A percentile compares a stretch with the other conserved stretches of the same genome.
These are phyloP conservation scores for Zaprionus africanus DNA, from an alignment of 1,140 invertebrate species.

Conservation along the genomic window DNA sequence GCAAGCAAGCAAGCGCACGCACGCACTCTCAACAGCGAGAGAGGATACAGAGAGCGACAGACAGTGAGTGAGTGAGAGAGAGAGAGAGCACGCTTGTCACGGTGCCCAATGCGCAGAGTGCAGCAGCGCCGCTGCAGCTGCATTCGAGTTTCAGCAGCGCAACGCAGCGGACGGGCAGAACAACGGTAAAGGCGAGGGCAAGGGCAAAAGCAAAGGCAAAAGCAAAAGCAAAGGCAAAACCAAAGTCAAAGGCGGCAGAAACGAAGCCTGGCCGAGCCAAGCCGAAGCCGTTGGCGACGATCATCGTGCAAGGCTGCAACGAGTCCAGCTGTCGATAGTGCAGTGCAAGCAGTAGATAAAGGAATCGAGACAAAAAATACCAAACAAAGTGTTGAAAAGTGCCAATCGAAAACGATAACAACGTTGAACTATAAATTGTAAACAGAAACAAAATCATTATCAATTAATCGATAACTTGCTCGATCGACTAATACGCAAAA, in stretches of 20 bases:
- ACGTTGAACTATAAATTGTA: conserved; percentile 8
- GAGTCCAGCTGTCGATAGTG: not conserved
- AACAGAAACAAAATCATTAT: not conserved
- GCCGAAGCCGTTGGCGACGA: not conserved
- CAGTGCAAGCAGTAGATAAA: not conserved
- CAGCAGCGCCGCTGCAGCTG: conserved; percentile 48
- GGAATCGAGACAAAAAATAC: not conserved
- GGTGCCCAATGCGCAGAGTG: conserved; percentile 33
- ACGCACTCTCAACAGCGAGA: not conserved
- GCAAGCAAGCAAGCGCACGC: conserved; percentile 1
- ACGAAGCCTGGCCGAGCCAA: not conserved
- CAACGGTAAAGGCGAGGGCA: conserved; percentile 22
- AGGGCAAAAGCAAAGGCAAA: conserved; percentile 9
- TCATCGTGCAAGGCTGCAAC: not conserved
- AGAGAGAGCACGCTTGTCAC: not conserved
- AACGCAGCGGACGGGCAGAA: conserved; percentile 83
- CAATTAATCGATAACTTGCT: conserved; percentile 11
- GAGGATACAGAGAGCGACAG: not conserved
- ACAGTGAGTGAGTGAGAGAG: conserved; percentile 13
- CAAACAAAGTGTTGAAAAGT: not conserved
- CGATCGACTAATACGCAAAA: not conserved
- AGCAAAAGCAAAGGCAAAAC: conserved; percentile 7
- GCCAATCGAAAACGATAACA: conserved; percentile 3
- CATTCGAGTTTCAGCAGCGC: conserved; percentile 80
- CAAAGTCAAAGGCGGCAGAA: not conserved